Percentiles rank a stretch among this genome's conserved stretches.
Evolutionary conservation across 2,113 vertebrate species (phyloP).

Genomic region (Dipodomys merriami): DNA sequence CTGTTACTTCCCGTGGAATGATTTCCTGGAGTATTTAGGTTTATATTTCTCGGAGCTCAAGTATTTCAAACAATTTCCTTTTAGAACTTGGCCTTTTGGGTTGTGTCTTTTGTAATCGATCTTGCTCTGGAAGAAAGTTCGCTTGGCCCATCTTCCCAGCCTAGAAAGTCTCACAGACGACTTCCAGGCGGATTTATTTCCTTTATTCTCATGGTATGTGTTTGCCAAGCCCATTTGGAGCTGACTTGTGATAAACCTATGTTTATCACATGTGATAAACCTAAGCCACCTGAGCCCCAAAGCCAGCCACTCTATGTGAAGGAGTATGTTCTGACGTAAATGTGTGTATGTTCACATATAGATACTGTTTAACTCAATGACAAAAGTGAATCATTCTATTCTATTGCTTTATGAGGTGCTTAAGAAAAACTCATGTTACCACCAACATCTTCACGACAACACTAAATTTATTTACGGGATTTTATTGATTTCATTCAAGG

Average conservation of each 20-base stretch:
- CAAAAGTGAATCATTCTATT: not conserved
- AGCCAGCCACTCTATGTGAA: not conserved
- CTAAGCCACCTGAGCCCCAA: not conserved
- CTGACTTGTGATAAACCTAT: too few species aligned
- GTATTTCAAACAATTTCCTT: not conserved
- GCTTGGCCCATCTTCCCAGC: not conserved
- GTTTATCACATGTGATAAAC: too few species aligned
- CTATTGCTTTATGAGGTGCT: not conserved
- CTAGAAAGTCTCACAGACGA: not conserved
- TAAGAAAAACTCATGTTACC: not conserved
- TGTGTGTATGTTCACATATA: not conserved
- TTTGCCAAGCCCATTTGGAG: not conserved
- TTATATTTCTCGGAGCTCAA: not conserved
- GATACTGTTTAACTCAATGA: slow-evolving; percentile 8
- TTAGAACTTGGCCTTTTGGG: not conserved
- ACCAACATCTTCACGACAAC: not conserved
- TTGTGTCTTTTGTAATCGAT: not conserved
- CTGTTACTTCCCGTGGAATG: not conserved
- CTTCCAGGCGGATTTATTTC: slow-evolving; percentile 9
- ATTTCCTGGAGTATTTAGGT: not conserved
- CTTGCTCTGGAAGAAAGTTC: not conserved
- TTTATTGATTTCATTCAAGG: not conserved
- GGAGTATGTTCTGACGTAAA: slow-evolving; percentile 33
- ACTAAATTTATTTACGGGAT: not conserved
- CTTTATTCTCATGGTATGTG: not conserved